Evolutionary conservation across 1,140 invertebrate genomes (phyloP), one percentile per base, ranked within the genome.

Genomic region (Halyomorpha halys): DNA sequence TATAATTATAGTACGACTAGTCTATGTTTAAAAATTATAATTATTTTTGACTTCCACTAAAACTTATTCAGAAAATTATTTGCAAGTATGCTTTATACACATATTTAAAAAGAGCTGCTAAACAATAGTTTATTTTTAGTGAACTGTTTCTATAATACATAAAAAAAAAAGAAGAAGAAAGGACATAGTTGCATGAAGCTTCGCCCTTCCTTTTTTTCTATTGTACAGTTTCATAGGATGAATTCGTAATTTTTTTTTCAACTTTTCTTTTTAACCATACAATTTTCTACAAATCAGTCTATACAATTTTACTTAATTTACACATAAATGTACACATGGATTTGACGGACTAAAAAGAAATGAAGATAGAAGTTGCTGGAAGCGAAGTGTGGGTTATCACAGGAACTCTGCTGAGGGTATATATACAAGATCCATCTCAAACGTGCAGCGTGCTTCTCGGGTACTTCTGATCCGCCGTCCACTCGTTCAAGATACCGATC

Each of bases 341-440:
- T 59, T 61, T 34, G 59, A 61, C 34, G 39, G 39, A 61, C 59
- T 19, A 49, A 49, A 61, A 61, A 61, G 34, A 39, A 39, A 39
- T 27, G 39, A 44, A 61, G 39, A 34, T 14, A 27, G 34, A 61
- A 21, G 34, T 63, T 53, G 47, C 27, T 63, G 62, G 62, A 63
- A 63, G 62, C 62, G 62, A 63, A 63, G 62, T 63, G 62, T 45
- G 23, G 62, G 30, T 56, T 63, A 63, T 63, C 62, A 63, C 62
- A 63, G 62, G 62, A 63, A 63, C 62, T 63, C 39, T 62, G 61
- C 39, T 19, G 5, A 45, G 39, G 61, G 61, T n/a, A 62, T 23
- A 44, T 61, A 14, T 59, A 34, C 30, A 34, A n/a, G 23, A 21
- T 19, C 18, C 54, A n/a, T n/a, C 45, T 63, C 49, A 63, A 34